Evolutionary conservation across 2,888 invertebrate species (phyloP).

Genomic region (Didymodactylos carnosus): DNA sequence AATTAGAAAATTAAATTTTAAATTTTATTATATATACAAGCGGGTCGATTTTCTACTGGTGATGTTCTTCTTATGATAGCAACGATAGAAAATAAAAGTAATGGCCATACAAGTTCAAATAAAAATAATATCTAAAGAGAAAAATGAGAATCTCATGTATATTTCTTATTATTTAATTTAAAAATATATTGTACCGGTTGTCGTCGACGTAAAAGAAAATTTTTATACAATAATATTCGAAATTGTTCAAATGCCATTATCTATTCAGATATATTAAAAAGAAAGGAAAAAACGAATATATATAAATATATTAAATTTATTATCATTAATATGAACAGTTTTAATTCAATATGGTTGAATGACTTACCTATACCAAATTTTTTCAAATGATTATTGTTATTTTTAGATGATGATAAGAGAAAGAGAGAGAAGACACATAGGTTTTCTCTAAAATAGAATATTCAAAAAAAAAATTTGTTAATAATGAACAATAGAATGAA

Average conservation of each 20-base stretch:
- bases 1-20: not conserved
- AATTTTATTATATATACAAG: not conserved
- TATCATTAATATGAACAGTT: too few species aligned
- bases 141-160: not conserved
- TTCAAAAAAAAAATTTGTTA: too few species aligned
- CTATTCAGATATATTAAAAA: too few species aligned
- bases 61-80: slow-evolving; percentile 5
- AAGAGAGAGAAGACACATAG: too few species aligned
- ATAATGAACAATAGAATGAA: too few species aligned
- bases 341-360: too few species aligned
- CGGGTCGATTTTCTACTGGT: not conserved
- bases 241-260: not conserved
- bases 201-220: not conserved
- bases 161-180: not conserved
- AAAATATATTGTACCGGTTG: not conserved
- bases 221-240: not conserved
- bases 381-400: too few species aligned
- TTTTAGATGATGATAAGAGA: too few species aligned
- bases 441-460: too few species aligned
- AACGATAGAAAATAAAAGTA: slow-evolving; percentile 7
- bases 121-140: not conserved
- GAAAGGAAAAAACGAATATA: too few species aligned
- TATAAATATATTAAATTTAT: too few species aligned
- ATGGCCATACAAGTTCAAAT: slow-evolving; percentile 10
- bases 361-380: too few species aligned